These are phyloP conservation scores for Brachionus sp. DNA, from an alignment of 1,140 invertebrate genomes.

Conservation along the genomic window DNA sequence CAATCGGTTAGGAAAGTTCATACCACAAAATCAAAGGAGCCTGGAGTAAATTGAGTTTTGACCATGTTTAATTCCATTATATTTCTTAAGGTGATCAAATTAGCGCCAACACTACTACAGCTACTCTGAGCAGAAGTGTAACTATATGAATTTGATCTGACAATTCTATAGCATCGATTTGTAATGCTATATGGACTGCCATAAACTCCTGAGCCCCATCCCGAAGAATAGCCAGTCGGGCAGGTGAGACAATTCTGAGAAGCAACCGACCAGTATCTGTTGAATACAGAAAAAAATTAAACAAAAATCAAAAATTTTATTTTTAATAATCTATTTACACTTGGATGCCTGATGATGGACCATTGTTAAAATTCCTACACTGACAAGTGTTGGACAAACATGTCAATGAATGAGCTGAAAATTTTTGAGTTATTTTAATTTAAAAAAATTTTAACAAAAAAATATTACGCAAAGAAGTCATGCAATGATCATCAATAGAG, in stretches of 20 bases:
- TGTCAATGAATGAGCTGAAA: not conserved
- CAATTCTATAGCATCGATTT: not conserved
- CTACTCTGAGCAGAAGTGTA: not conserved
- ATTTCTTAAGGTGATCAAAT: not conserved
- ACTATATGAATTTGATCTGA: not conserved
- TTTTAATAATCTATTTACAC: not conserved
- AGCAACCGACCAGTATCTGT: not conserved
- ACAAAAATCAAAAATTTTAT: not conserved
- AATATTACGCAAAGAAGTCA: not conserved
- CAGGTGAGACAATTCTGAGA: not conserved
- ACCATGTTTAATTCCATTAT: conserved; percentile 9
- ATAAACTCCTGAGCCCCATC: not conserved
- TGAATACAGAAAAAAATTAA: not conserved
- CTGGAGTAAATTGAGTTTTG: not conserved
- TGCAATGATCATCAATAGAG: not conserved
- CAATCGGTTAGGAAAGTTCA: not conserved
- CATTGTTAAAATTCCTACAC: not conserved
- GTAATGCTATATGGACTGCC: not conserved
- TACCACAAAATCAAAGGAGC: not conserved
- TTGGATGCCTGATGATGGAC: not conserved
- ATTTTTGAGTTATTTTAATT: not conserved
- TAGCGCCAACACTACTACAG: not conserved
- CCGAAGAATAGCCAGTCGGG: not conserved
- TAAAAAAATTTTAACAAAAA: not conserved
- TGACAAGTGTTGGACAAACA: not conserved